Evolutionary conservation across 2,797 vertebrate genomes (phyloP), one percentile per base, ranked within the genome.

Genomic region (Falco cherrug): DNA sequence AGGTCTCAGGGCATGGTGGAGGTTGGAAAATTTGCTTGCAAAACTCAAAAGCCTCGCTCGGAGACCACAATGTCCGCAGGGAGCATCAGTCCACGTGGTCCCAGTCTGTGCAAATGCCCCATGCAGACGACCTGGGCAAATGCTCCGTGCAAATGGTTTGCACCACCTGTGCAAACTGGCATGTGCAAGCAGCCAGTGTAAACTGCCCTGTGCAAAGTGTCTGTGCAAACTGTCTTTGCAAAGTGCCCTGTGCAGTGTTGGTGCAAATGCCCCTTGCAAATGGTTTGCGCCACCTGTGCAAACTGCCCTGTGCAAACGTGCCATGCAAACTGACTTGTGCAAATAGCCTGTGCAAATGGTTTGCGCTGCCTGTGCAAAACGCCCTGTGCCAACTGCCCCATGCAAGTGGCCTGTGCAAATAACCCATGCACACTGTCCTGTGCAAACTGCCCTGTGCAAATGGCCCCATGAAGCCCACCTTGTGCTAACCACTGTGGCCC

Each of bases 331-430:
- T 3, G 33, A 2, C 24, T 20, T 19, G 26, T 56, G 60, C 31
- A 28, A 64, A 33, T 28, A 25, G 43, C 33, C 25, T 8, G 26
- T 9, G 67, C 67, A 51, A 20, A 47, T 47, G 41, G 41, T 41
- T 15, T 41, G 41, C 41, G 41, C 41, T 41, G 41, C 41, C 10
- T 10, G 1, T 25, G 57, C 28, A 26, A 33, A 22, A 2, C 3
- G 5, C 37, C 33, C 14, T 10, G 2, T 10, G 61, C 77, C 19
- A 37, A 21, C 5, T 2, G 0, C 39, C 2, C 6, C 8, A 7
- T 3, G 78, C 17, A 28, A 29, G 18, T 5, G 18, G 26, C 21
- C 35, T 7, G 5, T 6, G 56, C 41, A 25, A 33, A 31, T 1
- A 4, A 11, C 45, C 33, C 18, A 12, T 43, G 39, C 28, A 16